A percentile compares a stretch with the other conserved stretches of the same genome.
Conservation (phyloP, 2,888 invertebrate genomes). For the Omphaloscelis lunosa region DNA sequence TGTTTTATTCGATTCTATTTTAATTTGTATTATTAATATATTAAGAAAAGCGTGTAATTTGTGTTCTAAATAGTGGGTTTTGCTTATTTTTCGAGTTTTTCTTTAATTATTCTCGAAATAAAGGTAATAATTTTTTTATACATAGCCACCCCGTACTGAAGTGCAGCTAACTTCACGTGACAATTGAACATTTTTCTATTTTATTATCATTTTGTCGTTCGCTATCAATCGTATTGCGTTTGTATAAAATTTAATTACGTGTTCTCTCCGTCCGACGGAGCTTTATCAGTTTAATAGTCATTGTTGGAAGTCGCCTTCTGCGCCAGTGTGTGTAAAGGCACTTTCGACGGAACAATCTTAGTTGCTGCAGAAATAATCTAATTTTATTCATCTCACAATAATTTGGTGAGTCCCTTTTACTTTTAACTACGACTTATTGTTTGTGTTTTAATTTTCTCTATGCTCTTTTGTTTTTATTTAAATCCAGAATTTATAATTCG, state of each 20-base stretch:
- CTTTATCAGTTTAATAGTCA: constrained; percentile 78
- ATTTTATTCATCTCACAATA: constrained; percentile 63
- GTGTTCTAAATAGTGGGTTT: neutral
- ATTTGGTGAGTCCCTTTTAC: constrained; percentile 74
- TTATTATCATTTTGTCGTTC: constrained; percentile 72
- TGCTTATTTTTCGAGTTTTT: neutral
- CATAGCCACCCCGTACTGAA: constrained; percentile 68
- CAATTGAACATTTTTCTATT: constrained; percentile 72
- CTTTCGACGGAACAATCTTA: constrained; percentile 79
- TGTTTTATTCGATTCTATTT: neutral
- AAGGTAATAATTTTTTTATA: constrained; percentile 58
- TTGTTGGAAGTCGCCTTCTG: constrained; percentile 88
- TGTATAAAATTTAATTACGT: constrained; percentile 72
- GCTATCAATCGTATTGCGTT: constrained; percentile 77
- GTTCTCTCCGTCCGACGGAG: constrained; percentile 67
- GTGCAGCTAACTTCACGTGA: constrained; percentile 79
- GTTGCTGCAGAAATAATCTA: constrained; percentile 47
- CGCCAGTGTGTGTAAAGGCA: constrained; percentile 91
- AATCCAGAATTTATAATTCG: neutral
- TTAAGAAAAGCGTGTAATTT: neutral
- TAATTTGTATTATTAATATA: neutral
- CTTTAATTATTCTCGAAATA: constrained; percentile 9
- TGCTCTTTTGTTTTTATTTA: constrained; percentile 33
- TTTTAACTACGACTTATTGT: constrained; percentile 32
- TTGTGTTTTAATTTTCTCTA: constrained; percentile 10